Evolutionary conservation across 1,140 invertebrate genomes (phyloP).

Genomic region (Phthorimaea operculella): DNA sequence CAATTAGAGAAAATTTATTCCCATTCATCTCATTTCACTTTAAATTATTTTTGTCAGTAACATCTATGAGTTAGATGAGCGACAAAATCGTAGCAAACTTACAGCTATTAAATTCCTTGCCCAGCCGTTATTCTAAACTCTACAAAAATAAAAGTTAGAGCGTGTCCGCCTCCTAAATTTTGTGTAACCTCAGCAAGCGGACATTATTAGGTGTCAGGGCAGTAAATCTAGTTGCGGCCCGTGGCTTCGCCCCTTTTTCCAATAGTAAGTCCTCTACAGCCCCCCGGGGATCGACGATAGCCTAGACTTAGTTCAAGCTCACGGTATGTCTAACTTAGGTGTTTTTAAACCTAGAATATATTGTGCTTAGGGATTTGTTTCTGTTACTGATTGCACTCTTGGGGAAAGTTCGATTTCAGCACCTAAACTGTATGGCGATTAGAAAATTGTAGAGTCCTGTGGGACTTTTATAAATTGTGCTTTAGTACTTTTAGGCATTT

Average conservation of each 20-base stretch:
- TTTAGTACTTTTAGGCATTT: too few species aligned
- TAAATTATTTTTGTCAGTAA: too few species aligned
- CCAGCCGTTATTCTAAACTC: background rate
- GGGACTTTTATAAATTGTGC: too few species aligned
- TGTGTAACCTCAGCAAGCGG: background rate
- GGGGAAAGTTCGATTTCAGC: background rate
- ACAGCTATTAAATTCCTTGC: too few species aligned
- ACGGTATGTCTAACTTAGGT: constrained; percentile 22
- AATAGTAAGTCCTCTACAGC: constrained; percentile 41
- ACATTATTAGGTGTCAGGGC: constrained; percentile 24
- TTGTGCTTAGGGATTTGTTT: background rate
- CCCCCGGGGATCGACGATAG: constrained; percentile 35
- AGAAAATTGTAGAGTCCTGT: too few species aligned
- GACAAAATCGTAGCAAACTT: too few species aligned
- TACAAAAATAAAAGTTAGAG: background rate
- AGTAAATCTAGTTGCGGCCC: constrained; percentile 45
- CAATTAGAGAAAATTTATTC: too few species aligned
- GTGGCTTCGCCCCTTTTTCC: constrained; percentile 37
- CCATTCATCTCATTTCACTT: too few species aligned
- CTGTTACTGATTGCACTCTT: background rate
- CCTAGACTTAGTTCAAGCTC: constrained; percentile 29
- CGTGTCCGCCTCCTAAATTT: background rate
- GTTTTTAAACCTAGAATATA: background rate
- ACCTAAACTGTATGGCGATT: too few species aligned
- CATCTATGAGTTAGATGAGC: too few species aligned